Conservation (phyloP, 1,140 invertebrate species). For the Matsumurasca onukii region DNA sequence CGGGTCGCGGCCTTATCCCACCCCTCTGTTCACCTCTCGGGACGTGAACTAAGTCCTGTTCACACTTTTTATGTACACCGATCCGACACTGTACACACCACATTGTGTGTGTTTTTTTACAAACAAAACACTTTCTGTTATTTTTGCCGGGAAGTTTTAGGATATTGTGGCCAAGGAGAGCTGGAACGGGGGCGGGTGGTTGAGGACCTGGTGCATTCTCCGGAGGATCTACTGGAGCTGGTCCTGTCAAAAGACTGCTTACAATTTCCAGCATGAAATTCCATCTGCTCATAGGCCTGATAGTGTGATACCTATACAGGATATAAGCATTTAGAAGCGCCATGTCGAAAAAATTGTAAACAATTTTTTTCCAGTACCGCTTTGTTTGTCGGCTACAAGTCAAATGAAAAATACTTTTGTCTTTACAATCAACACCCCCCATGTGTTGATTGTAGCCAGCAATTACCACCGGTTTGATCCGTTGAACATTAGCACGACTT, state of each 20-base stretch:
- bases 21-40: not conserved
- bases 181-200: not conserved
- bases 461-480: slow-evolving; percentile 20
- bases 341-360: slow-evolving; percentile 26
- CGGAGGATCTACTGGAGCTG: not conserved
- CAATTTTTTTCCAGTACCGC: slow-evolving; percentile 28
- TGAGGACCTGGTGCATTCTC: not conserved
- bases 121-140: not conserved
- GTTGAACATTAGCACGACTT: not conserved
- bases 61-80: not conserved
- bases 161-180: not conserved
- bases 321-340: slow-evolving; percentile 26
- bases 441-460: slow-evolving; percentile 27
- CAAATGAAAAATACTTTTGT: slow-evolving; percentile 24
- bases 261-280: slow-evolving; percentile 4
- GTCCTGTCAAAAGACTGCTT: not conserved
- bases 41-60: not conserved
- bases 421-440: slow-evolving; percentile 30
- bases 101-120: not conserved
- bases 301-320: slow-evolving; percentile 5
- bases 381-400: slow-evolving; percentile 20
- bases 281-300: slow-evolving; percentile 30
- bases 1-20: too few relatives aligned
- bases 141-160: not conserved
- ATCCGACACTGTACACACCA: not conserved